phyloP scores from a whole-genome alignment of 2,113 vertebrate genomes.

The Hymenochirus boettgeri region DNA sequence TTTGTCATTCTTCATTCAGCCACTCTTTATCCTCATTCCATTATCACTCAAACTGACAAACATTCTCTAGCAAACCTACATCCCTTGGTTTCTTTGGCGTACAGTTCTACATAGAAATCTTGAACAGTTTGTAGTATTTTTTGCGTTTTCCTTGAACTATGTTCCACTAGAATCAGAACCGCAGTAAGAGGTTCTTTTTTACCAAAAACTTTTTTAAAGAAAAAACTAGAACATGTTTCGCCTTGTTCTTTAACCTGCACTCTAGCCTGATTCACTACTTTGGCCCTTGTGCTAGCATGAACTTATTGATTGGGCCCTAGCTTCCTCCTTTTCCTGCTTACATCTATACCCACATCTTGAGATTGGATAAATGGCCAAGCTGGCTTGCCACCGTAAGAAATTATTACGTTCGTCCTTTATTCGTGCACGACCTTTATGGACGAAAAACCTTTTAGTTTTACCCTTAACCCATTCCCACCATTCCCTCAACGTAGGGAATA shows the following conservation, averaged over 20 bases:
- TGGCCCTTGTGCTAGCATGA: neutral
- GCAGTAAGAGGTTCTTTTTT: neutral
- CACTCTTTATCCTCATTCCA: neutral
- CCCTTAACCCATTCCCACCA: slow-evolving; percentile 6
- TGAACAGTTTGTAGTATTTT: neutral
- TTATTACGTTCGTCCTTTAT: neutral
- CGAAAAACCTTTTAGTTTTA: neutral
- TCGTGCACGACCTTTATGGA: neutral
- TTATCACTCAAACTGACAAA: neutral
- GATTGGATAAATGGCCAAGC: neutral
- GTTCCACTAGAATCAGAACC: no score
- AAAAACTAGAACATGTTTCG: neutral
- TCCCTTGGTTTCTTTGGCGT: neutral
- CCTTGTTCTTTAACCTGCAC: neutral
- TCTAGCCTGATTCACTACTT: neutral
- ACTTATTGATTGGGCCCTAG: neutral
- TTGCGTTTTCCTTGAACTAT: neutral
- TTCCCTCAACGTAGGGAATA: neutral
- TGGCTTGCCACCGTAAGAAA: neutral
- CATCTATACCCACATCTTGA: neutral
- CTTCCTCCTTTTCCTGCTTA: neutral
- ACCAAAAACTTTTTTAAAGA: neutral
- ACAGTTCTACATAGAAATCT: neutral
- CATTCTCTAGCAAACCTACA: neutral
- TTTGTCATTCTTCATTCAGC: neutral